A percentile compares a stretch with the other conserved stretches of the same genome.
Evolutionary conservation across 1,140 invertebrate species (phyloP).

Genomic region (Drosophila orosa): DNA sequence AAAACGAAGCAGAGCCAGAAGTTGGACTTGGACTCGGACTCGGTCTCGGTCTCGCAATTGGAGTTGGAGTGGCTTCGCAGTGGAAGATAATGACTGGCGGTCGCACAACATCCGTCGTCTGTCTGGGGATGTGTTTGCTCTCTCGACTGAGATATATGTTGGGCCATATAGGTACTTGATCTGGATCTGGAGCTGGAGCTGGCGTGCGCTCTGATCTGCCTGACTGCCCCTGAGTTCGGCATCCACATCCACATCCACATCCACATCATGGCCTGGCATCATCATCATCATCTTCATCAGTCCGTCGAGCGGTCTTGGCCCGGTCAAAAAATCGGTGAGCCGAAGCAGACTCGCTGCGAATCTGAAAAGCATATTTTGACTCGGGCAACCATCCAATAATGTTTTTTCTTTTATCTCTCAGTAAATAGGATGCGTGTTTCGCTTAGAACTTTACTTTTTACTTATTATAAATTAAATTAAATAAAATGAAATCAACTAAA

Average conservation of each 20-base stretch:
- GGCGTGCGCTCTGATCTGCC: conserved; percentile 80
- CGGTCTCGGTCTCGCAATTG: background rate
- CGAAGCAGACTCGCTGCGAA: conserved; percentile 32
- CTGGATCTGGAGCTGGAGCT: conserved; percentile 42
- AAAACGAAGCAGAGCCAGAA: conserved; percentile 46
- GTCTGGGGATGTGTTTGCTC: conserved; percentile 55
- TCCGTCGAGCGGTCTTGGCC: conserved; percentile 33
- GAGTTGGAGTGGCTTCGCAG: conserved; percentile 17
- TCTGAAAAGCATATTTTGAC: conserved; percentile 47
- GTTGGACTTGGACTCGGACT: conserved; percentile 2
- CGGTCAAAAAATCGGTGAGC: conserved; percentile 61
- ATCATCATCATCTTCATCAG: conserved; percentile 12
- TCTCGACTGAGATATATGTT: conserved; percentile 18
- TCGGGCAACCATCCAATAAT: conserved; percentile 11
- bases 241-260: conserved; percentile 34
- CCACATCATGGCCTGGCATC: conserved; percentile 48
- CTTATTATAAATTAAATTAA: background rate
- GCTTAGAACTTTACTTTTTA: too few relatives aligned
- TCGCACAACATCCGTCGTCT: conserved; percentile 77
- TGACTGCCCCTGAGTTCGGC: conserved; percentile 63
- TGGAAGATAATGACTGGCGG: conserved; percentile 48
- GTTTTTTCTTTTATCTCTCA: background rate
- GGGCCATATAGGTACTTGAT: conserved; percentile 8
- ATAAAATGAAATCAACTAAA: background rate
- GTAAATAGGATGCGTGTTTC: background rate